Conservation (phyloP, 2,888 invertebrate species). For the Blera fallax region DNA sequence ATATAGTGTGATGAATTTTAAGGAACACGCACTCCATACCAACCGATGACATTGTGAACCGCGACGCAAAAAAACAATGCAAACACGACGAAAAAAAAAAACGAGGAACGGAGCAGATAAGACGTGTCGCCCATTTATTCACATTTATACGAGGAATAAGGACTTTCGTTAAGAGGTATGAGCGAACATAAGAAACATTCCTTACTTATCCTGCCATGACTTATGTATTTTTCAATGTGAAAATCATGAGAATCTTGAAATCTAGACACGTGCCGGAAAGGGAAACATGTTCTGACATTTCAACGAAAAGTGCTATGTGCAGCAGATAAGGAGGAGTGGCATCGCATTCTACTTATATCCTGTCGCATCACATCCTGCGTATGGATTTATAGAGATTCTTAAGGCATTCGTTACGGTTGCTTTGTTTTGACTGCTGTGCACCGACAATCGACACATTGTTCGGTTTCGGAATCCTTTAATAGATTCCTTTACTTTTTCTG, state of each 20-base stretch:
- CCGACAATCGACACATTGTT: conserved; percentile 56
- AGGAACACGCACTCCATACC: conserved; percentile 39
- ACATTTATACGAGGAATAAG: conserved; percentile 45
- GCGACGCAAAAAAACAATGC: not conserved
- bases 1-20: conserved; percentile 12
- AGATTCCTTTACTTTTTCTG: not conserved
- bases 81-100: conserved; percentile 21
- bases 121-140: conserved; percentile 49
- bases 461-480: not conserved
- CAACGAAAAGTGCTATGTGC: conserved; percentile 2
- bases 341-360: conserved; percentile 32
- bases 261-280: conserved; percentile 60
- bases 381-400: conserved; percentile 25
- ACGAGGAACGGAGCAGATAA: conserved; percentile 49
- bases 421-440: conserved; percentile 13
- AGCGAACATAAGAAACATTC: conserved; percentile 35
- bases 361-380: not conserved
- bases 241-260: conserved; percentile 47
- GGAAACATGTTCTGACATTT: conserved; percentile 53
- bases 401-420: not conserved
- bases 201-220: conserved; percentile 48
- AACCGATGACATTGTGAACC: conserved; percentile 50
- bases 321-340: conserved; percentile 1
- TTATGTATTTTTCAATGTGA: conserved; percentile 57
- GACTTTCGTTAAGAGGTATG: conserved; percentile 17